Evolutionary conservation across 2,113 vertebrate species (phyloP), one percentile per base, ranked within the genome.

Genomic region (Proterorhinus semilunaris): DNA sequence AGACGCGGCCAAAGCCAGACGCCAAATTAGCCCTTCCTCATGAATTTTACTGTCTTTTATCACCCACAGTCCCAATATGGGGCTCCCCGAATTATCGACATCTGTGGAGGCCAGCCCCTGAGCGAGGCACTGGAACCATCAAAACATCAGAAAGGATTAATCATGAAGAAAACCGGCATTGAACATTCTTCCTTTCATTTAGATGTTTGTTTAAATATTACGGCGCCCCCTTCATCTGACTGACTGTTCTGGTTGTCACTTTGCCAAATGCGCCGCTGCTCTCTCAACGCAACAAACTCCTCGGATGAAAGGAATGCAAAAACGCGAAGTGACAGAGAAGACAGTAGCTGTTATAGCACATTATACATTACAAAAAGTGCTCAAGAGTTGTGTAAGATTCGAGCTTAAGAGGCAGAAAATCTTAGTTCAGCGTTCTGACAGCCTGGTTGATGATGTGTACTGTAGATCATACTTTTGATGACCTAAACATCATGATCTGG

Each of bases 301-400:
- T 72, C 52, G 81, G 77, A 89, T 85, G 75, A 86, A 81, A 84
- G 81, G 69, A 49, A 9, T 61, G 74, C 69, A 68, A 76, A 87
- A 89, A 86, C 83, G 84, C 45, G 7, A 1, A 1, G 49, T 79
- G 74, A 85, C 72, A 66, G 83, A 80, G 67, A 65, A 68, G 78
- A 61, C 63, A 77, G 73, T 16, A 5, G 55, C 75, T 77, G 64
- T 66, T 68, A 71, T 63, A 64, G 63, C 62, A 58, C 72, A 72
- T 78, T 67, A 71, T 85, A 69, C 66, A 83, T 84, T 68, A 66
- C 67, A 73, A 76, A 80, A 70, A 79, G 54, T 64, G 11, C 47
- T 7, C 21, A 36, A 64, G 70, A 64, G 52, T 49, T 27, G 76
- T 85, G 74, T 5, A 52, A 80, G 49, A 71, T 79, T 75, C 50